Evolutionary conservation across 2,888 invertebrate species (phyloP), one percentile per base, ranked within the genome.

Genomic region (Yponomeuta cagnagella): DNA sequence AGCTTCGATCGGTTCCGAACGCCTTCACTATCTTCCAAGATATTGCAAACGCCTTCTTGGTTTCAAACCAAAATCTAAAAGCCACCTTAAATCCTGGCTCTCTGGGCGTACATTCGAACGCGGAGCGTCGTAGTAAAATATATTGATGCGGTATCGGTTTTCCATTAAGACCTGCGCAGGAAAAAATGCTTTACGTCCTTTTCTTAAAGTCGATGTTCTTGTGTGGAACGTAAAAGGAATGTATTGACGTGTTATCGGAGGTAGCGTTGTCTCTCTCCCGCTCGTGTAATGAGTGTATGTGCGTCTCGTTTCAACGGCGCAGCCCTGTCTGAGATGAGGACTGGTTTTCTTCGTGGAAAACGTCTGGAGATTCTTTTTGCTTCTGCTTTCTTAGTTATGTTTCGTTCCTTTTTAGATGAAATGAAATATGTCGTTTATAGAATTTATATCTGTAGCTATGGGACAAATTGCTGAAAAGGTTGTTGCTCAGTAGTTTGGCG

Each of bases 201-300:
- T 8, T 1, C 63, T 0, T 80, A 88, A 76, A 78, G 82, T 77
- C 73, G 72, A 73, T 74, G 79, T 75, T 89, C 81, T 83, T 79
- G 74, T 86, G 88, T 81, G 81, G 71, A 66, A 63, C 74, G 74
- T 74, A 78, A 75, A 84, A 86, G 90, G 87, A 92, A 92, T 89
- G 92, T 92, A 92, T 92, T 92, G 92, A 92, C 92, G 92, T 90
- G 90, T 88, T 92, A 92, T 92, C 89, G 92, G 92, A 82, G 85
- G 80, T 87, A 82, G 76, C 80, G 82, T 86, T 78, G 87, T 91
- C 91, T 84, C 85, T 80, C 82, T 92, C 88, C 78, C 79, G 80
- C 86, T 73, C 74, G 75, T 75, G 81, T 79, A 81, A 82, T 81
- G 79, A 80, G 78, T 78, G 79, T 92, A 86, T 85, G 79, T 80